Evolutionary conservation across 2,113 vertebrate species (phyloP), one percentile per base, ranked within the genome.

Genomic region (Caranx ignobilis): DNA sequence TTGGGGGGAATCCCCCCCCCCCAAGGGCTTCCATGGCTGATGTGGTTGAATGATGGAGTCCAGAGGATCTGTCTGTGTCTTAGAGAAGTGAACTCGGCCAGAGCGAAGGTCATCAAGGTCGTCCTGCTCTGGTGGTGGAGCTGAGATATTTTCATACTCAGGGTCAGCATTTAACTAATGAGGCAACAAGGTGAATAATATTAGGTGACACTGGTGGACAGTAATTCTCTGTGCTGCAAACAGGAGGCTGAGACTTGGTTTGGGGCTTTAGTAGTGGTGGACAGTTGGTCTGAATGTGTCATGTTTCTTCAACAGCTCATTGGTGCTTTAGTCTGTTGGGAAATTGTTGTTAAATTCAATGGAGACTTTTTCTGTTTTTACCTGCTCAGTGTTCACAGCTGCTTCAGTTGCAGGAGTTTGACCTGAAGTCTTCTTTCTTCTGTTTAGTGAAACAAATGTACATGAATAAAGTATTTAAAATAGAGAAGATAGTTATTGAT

Each of bases 1-100:
- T 26, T 26, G 26, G 26, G 26, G 26, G 26, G 26, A 26, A 26
- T 26, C 26, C 26, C 26, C 26, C 26, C 26, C 26, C 26, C 26
- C 26, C 26, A 26, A 26, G 26, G 26, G 26, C 26, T 26, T 26
- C 26, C 26, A 26, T 26, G 34, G 13, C 34, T 72, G 45, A 54
- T 31, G 64, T 45, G 21, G 35, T 11, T 64, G 67, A 19, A 63
- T 2, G 7, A 11, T 59, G 34, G 16, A 54, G 72, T 70, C 80
- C 9, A 35, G 6, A 13, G 55, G 2, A 32, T 65, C 59, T 65
- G 11, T 10, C 8, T 59, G 13, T 0, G 12, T 2, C 18, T 66
- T 11, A 10, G 9, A 8, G 61, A 61, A 71, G 39, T 11, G 5
- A 55, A 84, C 6, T 2, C 2, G 21, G 52, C 32, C 62, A 11